Evolutionary conservation across 2,888 invertebrate species (phyloP).

Genomic region (Morpho deidamia): DNA sequence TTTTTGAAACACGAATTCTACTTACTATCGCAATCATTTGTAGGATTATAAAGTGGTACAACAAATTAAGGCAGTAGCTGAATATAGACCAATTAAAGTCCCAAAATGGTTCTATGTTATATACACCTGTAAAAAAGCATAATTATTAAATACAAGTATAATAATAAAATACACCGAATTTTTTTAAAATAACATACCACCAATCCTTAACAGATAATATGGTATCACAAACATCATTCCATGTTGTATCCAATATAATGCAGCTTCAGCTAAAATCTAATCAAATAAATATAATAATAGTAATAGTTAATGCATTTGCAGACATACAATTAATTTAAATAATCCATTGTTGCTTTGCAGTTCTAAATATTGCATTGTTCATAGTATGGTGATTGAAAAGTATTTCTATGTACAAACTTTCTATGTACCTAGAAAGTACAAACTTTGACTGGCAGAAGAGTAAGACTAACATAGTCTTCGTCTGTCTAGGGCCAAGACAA

Average conservation of each 20-base stretch:
- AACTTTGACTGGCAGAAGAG: too few relatives aligned
- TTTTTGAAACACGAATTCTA: constrained; percentile 25
- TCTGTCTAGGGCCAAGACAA: too few relatives aligned
- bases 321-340: not conserved
- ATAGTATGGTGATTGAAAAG: too few relatives aligned
- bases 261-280: constrained; percentile 94
- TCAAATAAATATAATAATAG: not conserved
- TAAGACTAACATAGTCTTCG: too few relatives aligned
- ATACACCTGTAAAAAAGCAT: constrained; percentile 82
- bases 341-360: too few relatives aligned
- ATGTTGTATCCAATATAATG: constrained; percentile 97
- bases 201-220: constrained; percentile 91
- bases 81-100: constrained; percentile 90
- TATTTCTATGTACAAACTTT: too few relatives aligned
- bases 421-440: too few relatives aligned
- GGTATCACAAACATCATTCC: constrained; percentile 96
- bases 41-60: constrained; percentile 91
- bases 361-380: too few relatives aligned
- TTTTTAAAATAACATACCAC: constrained; percentile 79
- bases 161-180: constrained; percentile 35
- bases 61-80: constrained; percentile 86
- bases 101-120: constrained; percentile 85
- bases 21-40: constrained; percentile 82
- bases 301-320: not conserved
- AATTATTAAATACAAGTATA: not conserved